Evolutionary conservation across 1,140 invertebrate genomes (phyloP).

Genomic region (Drosophila parvula): DNA sequence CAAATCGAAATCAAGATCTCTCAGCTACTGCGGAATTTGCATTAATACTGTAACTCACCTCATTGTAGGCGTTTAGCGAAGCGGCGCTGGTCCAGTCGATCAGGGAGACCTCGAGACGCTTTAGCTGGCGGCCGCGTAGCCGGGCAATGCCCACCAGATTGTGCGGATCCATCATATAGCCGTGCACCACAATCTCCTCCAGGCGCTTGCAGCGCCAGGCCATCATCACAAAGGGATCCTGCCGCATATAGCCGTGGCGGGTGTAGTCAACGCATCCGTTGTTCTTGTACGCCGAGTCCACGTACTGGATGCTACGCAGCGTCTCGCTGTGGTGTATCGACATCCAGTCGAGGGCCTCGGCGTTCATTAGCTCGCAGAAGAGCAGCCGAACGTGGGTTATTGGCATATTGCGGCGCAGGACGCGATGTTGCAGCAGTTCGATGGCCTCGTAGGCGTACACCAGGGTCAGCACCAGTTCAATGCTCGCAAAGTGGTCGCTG

Average conservation of each 20-base stretch:
- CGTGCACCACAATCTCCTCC: constrained; percentile 87
- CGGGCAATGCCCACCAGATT: constrained; percentile 89
- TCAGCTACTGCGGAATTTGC: background rate
- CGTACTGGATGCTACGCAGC: constrained; percentile 88
- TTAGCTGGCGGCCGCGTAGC: constrained; percentile 87
- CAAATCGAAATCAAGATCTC: background rate
- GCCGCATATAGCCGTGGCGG: constrained; percentile 70
- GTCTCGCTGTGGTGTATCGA: constrained; percentile 87
- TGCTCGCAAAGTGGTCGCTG: constrained; percentile 85
- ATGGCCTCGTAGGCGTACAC: constrained; percentile 90
- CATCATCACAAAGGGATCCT: constrained; percentile 90
- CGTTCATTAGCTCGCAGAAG: constrained; percentile 89
- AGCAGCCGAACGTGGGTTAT: constrained; percentile 90
- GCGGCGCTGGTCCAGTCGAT: constrained; percentile 83
- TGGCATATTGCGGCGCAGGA: constrained; percentile 89
- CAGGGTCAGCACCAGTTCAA: constrained; percentile 89
- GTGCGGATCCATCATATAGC: constrained; percentile 83
- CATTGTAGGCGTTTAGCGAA: constrained; percentile 62
- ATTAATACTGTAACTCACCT: constrained; percentile 43
- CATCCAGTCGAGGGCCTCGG: constrained; percentile 85
- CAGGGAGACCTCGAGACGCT: constrained; percentile 87
- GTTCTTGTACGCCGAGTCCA: constrained; percentile 87
- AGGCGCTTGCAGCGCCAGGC: constrained; percentile 90
- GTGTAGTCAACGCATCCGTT: constrained; percentile 65
- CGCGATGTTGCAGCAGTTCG: constrained; percentile 86